phyloP scores from a whole-genome alignment of 1,140 invertebrate species.

The Pseudomyrmex flavicornis region DNA sequence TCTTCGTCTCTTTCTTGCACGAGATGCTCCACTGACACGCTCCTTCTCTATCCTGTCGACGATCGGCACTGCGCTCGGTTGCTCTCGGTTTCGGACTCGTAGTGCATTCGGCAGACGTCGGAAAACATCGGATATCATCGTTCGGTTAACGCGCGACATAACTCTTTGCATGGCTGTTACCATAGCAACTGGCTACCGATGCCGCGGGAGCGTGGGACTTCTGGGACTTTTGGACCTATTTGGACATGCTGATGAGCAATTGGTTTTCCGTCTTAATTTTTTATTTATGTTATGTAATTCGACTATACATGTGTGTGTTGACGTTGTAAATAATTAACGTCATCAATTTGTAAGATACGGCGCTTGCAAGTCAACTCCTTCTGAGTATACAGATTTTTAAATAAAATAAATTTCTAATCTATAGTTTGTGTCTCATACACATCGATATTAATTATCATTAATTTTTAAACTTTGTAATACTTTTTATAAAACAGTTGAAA shows the following conservation, averaged over 20 bases:
- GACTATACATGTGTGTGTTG: no score
- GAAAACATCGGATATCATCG: constrained; percentile 45
- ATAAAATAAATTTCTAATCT: no score
- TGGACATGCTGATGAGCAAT: constrained; percentile 4
- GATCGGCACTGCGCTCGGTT: constrained; percentile 42
- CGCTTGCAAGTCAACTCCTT: no score
- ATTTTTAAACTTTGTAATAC: no score
- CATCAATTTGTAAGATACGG: no score
- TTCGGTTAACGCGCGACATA: constrained; percentile 39
- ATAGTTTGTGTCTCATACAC: no score
- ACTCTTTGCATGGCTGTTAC: constrained; percentile 61
- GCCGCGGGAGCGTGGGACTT: constrained; percentile 42
- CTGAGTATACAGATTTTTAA: no score
- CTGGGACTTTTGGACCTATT: neutral
- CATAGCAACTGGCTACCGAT: constrained; percentile 70
- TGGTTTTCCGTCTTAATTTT: neutral
- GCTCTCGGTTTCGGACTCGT: constrained; percentile 33
- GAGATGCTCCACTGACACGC: constrained; percentile 42
- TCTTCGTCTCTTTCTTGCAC: constrained; percentile 58
- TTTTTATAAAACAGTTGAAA: no score
- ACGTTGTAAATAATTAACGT: no score
- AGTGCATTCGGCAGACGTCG: constrained; percentile 43
- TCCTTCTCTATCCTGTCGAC: constrained; percentile 52
- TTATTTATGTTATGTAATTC: no score
- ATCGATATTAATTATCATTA: no score